Percentiles rank a stretch among this genome's conserved stretches.
phyloP scores from a whole-genome alignment of 2,797 vertebrate species.

The Anguilla megastoma region DNA sequence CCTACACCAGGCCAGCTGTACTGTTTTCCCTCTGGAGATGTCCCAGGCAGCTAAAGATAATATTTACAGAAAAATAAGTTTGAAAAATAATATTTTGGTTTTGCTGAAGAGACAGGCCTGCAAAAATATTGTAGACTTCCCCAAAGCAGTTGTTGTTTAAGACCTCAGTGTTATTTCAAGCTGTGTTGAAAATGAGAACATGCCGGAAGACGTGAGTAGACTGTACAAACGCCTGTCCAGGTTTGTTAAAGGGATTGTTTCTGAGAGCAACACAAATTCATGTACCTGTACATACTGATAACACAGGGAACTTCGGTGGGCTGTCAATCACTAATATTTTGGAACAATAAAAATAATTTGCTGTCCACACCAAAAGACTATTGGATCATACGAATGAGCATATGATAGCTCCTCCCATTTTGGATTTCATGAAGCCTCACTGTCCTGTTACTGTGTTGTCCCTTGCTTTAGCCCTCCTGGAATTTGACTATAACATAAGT shows the following conservation, averaged over 20 bases:
- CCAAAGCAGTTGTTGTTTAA: conserved; percentile 17
- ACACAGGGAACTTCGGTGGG: not conserved
- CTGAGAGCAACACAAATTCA: not conserved
- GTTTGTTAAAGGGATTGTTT: not conserved
- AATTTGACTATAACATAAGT: not conserved
- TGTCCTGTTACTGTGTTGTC: not conserved
- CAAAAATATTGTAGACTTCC: conserved; percentile 23
- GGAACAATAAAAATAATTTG: not conserved
- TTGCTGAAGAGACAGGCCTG: conserved; percentile 18
- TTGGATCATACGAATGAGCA: not conserved
- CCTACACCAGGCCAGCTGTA: not conserved
- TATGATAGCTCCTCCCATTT: not conserved
- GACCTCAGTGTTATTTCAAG: conserved; percentile 13
- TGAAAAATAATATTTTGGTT: conserved; percentile 9
- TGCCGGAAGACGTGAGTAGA: not conserved
- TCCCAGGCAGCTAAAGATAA: conserved; percentile 31
- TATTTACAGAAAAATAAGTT: conserved; percentile 39
- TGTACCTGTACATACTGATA: not conserved
- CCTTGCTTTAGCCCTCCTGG: not conserved
- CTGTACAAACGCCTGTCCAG: not conserved
- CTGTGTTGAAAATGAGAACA: conserved; percentile 28
- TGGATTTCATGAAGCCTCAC: not conserved
- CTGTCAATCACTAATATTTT: not conserved
- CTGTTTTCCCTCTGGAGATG: conserved; percentile 23
- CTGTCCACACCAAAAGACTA: not conserved